These are phyloP conservation scores for Parauchenoglanis punctatus DNA, from an alignment of 2,797 vertebrate genomes.

Conservation along the genomic window DNA sequence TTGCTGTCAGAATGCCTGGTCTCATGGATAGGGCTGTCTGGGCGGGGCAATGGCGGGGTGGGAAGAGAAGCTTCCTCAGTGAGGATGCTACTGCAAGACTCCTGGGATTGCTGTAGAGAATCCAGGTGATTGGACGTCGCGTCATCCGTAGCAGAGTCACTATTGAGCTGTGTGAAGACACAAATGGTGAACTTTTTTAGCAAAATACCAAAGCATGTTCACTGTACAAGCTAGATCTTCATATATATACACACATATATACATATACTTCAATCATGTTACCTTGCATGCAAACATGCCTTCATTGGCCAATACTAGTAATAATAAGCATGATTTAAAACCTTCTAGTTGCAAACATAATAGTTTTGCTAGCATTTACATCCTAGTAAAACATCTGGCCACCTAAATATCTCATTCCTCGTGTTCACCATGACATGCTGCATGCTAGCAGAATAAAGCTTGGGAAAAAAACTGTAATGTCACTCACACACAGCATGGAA, in stretches of 20 bases:
- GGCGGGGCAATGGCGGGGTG: constrained; percentile 71
- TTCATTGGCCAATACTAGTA: not conserved
- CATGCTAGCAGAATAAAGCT: constrained; percentile 60
- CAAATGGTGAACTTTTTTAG: not conserved
- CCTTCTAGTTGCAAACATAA: not conserved
- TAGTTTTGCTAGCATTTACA: not conserved
- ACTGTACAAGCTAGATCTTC: not conserved
- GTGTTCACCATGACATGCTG: constrained; percentile 41
- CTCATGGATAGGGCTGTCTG: constrained; percentile 88
- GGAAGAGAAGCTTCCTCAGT: constrained; percentile 82
- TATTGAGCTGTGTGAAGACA: constrained; percentile 81
- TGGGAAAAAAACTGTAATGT: constrained; percentile 43
- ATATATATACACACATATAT: not conserved
- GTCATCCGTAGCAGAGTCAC: constrained; percentile 86
- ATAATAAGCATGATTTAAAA: not conserved
- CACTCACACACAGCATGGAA: constrained; percentile 65
- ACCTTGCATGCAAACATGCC: constrained; percentile 19
- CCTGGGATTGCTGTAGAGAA: constrained; percentile 87
- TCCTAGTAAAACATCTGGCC: not conserved
- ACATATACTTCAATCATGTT: not conserved
- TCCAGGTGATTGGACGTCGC: constrained; percentile 85
- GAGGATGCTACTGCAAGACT: constrained; percentile 86
- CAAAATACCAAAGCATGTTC: not conserved
- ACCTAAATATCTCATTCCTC: constrained; percentile 26
- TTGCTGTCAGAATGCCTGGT: constrained; percentile 89